These are phyloP conservation scores for Mesaphorura yosii DNA, from an alignment of 1,140 invertebrate genomes.

Conservation along the genomic window DNA sequence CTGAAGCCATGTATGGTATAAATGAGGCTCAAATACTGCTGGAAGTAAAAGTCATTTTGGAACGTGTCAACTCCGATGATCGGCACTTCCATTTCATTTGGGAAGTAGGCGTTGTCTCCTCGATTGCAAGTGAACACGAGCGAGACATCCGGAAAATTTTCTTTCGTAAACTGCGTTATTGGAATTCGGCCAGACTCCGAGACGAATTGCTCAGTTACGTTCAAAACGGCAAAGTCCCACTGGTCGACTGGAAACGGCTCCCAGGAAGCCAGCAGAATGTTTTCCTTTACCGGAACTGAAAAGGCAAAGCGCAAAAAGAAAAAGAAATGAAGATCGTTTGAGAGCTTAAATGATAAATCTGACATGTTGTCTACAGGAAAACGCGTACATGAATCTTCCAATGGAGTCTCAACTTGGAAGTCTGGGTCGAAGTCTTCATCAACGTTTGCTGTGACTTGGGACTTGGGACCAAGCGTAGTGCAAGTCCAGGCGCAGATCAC, in stretches of 20 bases:
- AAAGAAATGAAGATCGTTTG: background rate
- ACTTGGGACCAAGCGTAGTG: no score
- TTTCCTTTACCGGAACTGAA: background rate
- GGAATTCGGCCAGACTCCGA: background rate
- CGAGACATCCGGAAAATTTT: background rate
- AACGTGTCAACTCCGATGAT: conserved; percentile 7
- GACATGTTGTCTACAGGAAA: no score
- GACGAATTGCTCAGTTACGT: background rate
- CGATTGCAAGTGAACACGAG: background rate
- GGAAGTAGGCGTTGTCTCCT: background rate
- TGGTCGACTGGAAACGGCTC: conserved; percentile 2
- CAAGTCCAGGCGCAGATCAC: no score
- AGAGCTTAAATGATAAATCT: background rate
- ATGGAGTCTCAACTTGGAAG: background rate
- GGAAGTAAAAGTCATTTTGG: conserved; percentile 1
- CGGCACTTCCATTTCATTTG: background rate
- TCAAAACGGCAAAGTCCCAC: background rate
- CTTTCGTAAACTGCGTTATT: background rate
- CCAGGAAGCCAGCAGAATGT: conserved; percentile 1
- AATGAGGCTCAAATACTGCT: conserved; percentile 4
- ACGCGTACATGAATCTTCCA: no score
- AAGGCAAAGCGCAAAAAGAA: background rate
- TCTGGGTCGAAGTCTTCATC: no score
- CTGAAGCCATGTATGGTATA: conserved; percentile 3
- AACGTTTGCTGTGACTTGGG: no score